A percentile compares a stretch with the other conserved stretches of the same genome.
Conservation (phyloP, 2,888 invertebrate genomes). For the Lapara coniferarum region DNA sequence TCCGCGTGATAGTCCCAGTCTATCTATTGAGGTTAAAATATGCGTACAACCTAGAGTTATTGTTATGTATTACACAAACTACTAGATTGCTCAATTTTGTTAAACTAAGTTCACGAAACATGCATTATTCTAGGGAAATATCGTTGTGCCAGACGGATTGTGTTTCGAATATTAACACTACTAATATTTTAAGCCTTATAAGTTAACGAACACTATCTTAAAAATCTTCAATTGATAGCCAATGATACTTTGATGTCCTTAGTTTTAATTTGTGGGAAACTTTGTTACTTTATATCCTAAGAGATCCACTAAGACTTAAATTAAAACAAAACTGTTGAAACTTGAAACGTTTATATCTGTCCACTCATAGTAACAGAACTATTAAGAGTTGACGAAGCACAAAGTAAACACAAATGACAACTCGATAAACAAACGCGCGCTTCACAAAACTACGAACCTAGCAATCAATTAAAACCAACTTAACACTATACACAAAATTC, state of each 20-base stretch:
- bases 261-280: too few species aligned
- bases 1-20: too few species aligned
- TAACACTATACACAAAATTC: background rate
- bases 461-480: background rate
- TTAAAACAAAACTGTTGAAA: background rate
- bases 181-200: too few species aligned
- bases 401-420: conserved; percentile 2
- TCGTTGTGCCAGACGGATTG: background rate
- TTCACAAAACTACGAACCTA: background rate
- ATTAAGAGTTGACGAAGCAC: background rate
- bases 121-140: background rate
- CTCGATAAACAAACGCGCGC: background rate
- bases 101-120: background rate
- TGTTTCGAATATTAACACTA: background rate
- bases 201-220: background rate
- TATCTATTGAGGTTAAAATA: too few species aligned
- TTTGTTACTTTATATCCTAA: too few species aligned
- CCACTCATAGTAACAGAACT: background rate
- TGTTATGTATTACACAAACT: background rate
- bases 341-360: background rate
- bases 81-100: background rate
- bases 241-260: too few species aligned
- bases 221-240: too few species aligned
- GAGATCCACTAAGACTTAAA: too few species aligned
- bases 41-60: too few species aligned